phyloP scores from a whole-genome alignment of 1,140 invertebrate genomes.

The Drosophila cardini region DNA sequence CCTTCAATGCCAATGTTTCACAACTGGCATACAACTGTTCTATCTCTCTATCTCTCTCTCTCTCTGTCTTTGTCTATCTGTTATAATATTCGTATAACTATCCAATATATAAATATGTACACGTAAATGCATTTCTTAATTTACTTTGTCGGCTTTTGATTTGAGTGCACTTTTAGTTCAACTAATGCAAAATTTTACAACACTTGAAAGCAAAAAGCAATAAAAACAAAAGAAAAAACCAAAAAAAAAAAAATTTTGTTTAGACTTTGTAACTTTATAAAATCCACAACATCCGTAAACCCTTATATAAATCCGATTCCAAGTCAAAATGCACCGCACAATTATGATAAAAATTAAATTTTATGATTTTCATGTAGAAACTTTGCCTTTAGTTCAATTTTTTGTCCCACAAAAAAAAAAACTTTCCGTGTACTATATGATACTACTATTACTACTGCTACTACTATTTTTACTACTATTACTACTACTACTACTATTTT shows the following conservation, averaged over 20 bases:
- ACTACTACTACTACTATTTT: conserved; percentile 14
- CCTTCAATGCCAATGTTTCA: not conserved
- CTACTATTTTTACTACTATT: not conserved
- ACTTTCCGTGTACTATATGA: not conserved
- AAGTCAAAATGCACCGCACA: conserved; percentile 4
- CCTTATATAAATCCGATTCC: not conserved
- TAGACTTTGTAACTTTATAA: conserved; percentile 15
- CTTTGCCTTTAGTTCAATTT: not conserved
- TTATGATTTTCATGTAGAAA: conserved; percentile 2
- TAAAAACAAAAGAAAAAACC: conserved; percentile 36
- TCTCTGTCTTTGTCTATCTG: not conserved
- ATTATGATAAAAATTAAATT: not conserved
- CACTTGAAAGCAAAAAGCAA: conserved; percentile 42
- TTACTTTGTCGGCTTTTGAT: conserved; percentile 5
- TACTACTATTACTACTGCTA: conserved; percentile 6
- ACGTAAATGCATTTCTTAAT: conserved; percentile 3
- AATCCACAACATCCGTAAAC: not conserved
- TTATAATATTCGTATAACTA: conserved; percentile 4
- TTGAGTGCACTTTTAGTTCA: conserved; percentile 42
- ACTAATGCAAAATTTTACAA: conserved; percentile 32
- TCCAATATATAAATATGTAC: conserved; percentile 12
- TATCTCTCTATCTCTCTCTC: not conserved
- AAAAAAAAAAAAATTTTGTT: conserved; percentile 8
- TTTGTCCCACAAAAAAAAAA: not conserved
- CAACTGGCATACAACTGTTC: not conserved